Percentiles rank a stretch among this genome's conserved stretches.
Evolutionary conservation across 2,113 vertebrate species (phyloP).

Genomic region (cattle (Bos taurus)): ARS-UCD2.0 NC_037348.1:16653501-16654000

Average conservation of each 20-base stretch:
- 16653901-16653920: not conserved
- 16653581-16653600: not conserved
- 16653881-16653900: not conserved
- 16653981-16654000: accelerated
- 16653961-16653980: not conserved
- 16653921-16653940: not conserved
- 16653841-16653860: not conserved
- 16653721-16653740: not conserved
- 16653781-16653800: not conserved
- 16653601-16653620: not conserved
- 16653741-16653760: not conserved
- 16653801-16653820: not conserved
- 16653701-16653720: not conserved
- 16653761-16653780: not conserved
- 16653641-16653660: not conserved
- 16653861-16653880: not conserved
- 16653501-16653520: not conserved
- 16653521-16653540: not conserved
- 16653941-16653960: not conserved
- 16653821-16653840: not conserved
- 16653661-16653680: not conserved
- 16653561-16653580: not conserved
- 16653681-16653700: not conserved
- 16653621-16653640: not conserved
- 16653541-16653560: not conserved